These are phyloP conservation scores for Pogona vitticeps DNA, from an alignment of 2,113 vertebrate genomes.

Conservation along the genomic window DNA sequence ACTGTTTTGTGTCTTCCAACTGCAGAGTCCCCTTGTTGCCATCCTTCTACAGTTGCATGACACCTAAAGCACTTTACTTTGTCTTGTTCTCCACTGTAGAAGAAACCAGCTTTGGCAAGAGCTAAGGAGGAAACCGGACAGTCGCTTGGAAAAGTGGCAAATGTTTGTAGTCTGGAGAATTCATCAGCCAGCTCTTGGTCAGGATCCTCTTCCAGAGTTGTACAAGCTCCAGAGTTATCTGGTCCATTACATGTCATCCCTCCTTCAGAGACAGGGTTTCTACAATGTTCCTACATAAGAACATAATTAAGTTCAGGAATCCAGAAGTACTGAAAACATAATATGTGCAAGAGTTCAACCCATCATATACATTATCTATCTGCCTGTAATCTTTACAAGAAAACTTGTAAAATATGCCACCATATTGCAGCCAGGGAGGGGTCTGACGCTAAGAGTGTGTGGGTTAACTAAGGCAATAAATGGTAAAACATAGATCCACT, in stretches of 20 bases:
- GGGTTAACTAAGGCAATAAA: background rate
- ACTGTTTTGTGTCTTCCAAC: constrained; percentile 82
- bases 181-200: constrained; percentile 81
- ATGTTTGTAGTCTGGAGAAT: constrained; percentile 78
- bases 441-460: background rate
- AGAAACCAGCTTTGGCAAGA: constrained; percentile 88
- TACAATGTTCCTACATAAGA: constrained; percentile 65
- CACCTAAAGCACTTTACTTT: constrained; percentile 91
- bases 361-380: background rate
- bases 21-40: constrained; percentile 83
- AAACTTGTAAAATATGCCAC: background rate
- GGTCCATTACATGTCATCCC: constrained; percentile 74
- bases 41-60: constrained; percentile 80
- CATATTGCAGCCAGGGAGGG: background rate
- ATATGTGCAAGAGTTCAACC: background rate
- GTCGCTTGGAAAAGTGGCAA: constrained; percentile 76
- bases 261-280: constrained; percentile 42
- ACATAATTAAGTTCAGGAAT: constrained; percentile 50
- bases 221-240: constrained; percentile 48
- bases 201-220: constrained; percentile 50
- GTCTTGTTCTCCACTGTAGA: constrained; percentile 87
- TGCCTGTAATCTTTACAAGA: background rate
- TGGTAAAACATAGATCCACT: no score
- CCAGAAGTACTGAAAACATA: background rate
- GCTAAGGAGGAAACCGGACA: constrained; percentile 77